phyloP scores from a whole-genome alignment of 2,888 invertebrate species.

The Drosophila mimica region DNA sequence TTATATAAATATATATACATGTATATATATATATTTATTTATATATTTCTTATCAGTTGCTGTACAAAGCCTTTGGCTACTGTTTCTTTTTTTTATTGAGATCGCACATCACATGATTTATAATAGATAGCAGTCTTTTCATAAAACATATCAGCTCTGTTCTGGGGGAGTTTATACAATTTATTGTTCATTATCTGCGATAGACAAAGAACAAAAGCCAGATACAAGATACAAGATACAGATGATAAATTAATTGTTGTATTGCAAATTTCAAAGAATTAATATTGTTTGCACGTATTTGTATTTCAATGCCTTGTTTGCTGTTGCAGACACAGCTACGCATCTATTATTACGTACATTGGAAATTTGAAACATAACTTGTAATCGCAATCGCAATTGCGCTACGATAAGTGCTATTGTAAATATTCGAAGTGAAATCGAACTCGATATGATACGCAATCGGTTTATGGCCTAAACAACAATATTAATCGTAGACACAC shows the following conservation, averaged over 20 bases:
- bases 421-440: slow-evolving; percentile 39
- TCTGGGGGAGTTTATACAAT: neutral
- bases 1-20: neutral
- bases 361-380: slow-evolving; percentile 25
- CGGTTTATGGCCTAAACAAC: slow-evolving; percentile 32
- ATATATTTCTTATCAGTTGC: slow-evolving; percentile 1
- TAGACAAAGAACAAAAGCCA: slow-evolving; percentile 14
- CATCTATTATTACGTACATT: neutral
- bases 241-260: slow-evolving; percentile 24
- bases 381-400: slow-evolving; percentile 37
- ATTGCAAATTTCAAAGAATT: slow-evolving; percentile 11
- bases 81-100: neutral
- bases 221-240: slow-evolving; percentile 12
- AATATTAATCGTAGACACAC: slow-evolving; percentile 19
- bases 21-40: neutral
- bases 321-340: neutral
- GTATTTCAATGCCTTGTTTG: slow-evolving; percentile 6
- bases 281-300: slow-evolving; percentile 47
- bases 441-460: slow-evolving; percentile 28
- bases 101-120: slow-evolving; percentile 21
- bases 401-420: slow-evolving; percentile 36
- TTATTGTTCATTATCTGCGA: slow-evolving; percentile 21
- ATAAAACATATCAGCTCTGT: slow-evolving; percentile 7
- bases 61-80: neutral
- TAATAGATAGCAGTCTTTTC: neutral